Conservation (phyloP, 2,797 vertebrate genomes). For the Channa striata region DNA sequence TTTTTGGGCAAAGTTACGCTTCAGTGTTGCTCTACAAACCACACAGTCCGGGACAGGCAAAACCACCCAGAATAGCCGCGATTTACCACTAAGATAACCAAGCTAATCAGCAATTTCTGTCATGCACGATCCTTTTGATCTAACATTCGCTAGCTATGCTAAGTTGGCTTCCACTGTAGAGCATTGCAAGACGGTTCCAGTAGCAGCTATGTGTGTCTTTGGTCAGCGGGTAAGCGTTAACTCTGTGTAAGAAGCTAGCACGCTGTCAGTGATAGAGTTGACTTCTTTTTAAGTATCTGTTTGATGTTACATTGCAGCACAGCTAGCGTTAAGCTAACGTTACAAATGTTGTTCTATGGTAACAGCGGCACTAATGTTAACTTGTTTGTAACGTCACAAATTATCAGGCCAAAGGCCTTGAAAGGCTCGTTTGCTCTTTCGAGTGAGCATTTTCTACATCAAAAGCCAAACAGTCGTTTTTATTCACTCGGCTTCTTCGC, state of each 20-base stretch:
- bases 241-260: neutral
- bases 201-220: neutral
- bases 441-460: neutral
- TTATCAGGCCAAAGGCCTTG: constrained; percentile 15
- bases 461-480: accelerated
- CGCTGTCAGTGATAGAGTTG: neutral
- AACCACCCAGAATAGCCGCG: neutral
- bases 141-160: constrained; percentile 41
- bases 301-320: neutral
- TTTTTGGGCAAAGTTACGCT: constrained; percentile 14
- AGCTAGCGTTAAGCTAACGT: neutral
- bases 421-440: neutral
- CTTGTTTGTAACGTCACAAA: neutral
- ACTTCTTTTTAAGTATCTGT: accelerated
- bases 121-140: constrained; percentile 1
- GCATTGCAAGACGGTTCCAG: neutral
- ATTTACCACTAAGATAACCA: neutral
- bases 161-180: constrained; percentile 9
- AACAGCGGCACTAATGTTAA: neutral
- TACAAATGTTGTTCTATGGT: neutral
- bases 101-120: neutral
- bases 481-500: too few relatives aligned
- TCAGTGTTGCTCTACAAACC: neutral
- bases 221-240: neutral
- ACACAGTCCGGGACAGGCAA: accelerated